phyloP scores from a whole-genome alignment of 2,888 invertebrate genomes.

The Miltochrista miniata region DNA sequence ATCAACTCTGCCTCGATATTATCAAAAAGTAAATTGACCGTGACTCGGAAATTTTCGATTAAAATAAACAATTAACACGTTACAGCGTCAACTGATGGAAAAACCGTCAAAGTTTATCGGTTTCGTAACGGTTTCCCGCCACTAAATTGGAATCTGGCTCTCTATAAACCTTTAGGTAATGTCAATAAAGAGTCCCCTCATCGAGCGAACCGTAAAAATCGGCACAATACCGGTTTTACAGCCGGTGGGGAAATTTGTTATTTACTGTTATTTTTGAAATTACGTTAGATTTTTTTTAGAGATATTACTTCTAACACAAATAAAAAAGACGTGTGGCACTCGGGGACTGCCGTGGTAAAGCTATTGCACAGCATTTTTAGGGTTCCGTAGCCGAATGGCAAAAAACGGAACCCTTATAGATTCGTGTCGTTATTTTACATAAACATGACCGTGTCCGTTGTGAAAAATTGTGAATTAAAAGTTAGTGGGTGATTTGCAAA shows the following conservation, averaged over 20 bases:
- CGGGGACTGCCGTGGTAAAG: no score
- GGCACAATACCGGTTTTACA: constrained; percentile 53
- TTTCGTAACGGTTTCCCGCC: constrained; percentile 39
- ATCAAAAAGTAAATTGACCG: constrained; percentile 11
- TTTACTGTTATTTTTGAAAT: constrained; percentile 10
- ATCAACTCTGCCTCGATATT: no score
- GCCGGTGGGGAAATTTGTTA: constrained; percentile 18
- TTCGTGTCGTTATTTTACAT: no score
- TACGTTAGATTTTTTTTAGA: not conserved
- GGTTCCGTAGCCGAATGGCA: no score
- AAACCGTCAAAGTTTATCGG: constrained; percentile 56
- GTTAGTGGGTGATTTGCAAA: no score
- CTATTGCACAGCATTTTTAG: no score
- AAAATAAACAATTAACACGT: constrained; percentile 42
- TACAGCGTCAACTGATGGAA: constrained; percentile 31
- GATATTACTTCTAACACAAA: no score
- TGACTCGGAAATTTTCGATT: constrained; percentile 23
- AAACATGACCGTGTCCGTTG: no score
- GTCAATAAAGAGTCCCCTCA: constrained; percentile 69
- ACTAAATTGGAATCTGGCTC: constrained; percentile 67
- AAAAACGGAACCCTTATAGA: no score
- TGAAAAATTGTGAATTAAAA: no score
- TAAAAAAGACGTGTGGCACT: no score
- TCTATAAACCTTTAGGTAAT: constrained; percentile 65
- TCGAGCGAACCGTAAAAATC: constrained; percentile 62